Evolutionary conservation across 1,140 invertebrate species (phyloP), one percentile per base, ranked within the genome.

Genomic region (Andrena cerasifolii): DNA sequence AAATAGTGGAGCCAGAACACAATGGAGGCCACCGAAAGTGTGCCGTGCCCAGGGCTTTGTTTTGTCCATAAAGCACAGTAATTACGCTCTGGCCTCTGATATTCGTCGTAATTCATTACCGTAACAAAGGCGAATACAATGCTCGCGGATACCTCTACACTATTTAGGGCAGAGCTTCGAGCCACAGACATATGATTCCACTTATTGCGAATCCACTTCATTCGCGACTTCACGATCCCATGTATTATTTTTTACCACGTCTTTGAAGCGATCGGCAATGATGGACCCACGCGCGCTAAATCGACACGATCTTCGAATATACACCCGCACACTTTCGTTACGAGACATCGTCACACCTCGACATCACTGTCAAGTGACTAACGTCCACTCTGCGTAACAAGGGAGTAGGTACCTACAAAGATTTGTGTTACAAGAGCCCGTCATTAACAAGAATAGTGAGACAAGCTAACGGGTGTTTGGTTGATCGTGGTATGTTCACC

Each of bases 1-100:
- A 83, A 83, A 49, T 59, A 70, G 40, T 79, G 21, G 36, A 66
- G n/a, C 16, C 59, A 53, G 28, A 74, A 21, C 45, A 12, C 43
- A 71, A 31, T 36, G 68, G 61, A 70, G 33, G 65, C n/a, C 49
- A 12, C 54, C 28, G 24, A 21, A 40, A 43, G 28, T 74, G 65
- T 71, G 47, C 40, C 65, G 68, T 71, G 72, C 49, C 49, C 80
- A 58, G 58, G 72, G n/a, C n/a, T 40, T 74, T 81, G 40, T 54
- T 66, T 54, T 73, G 36, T 65, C 24, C 24, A 36, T 7, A 33
- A 47, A 59, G 40, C 45, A 31, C 43, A 28, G 26, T 4, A 21
- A 40, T 33, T 14, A 33, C 36, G 16, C 18, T 53, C 21, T 40
- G 36, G 36, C 3, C 24, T 16, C 3, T 21, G n/a, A 45, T 40